Evolutionary conservation across 2,113 vertebrate genomes (phyloP).

Genomic region (Monopterus albus): DNA sequence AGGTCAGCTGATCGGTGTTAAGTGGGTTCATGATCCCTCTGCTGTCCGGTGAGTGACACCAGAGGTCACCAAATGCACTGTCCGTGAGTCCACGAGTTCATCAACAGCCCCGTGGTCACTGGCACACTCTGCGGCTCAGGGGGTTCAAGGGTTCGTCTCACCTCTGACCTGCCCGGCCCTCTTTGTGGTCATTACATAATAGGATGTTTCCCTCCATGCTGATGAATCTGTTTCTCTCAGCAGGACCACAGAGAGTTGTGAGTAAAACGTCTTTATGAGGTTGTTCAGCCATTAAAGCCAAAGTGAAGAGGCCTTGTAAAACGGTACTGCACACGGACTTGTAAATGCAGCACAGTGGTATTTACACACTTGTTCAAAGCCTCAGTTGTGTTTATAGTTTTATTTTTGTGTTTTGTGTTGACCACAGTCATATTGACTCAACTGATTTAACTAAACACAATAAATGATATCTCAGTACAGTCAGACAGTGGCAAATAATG

Average conservation of each 20-base stretch:
- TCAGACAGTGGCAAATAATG: background rate
- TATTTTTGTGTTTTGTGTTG: background rate
- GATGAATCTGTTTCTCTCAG: conserved; percentile 48
- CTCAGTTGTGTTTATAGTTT: background rate
- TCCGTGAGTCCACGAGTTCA: conserved; percentile 73
- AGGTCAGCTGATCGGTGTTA: conserved; percentile 57
- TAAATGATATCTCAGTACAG: background rate
- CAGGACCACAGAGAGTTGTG: conserved; percentile 20
- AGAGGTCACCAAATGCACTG: conserved; percentile 73
- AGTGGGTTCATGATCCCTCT: conserved; percentile 53
- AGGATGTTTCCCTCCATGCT: conserved; percentile 56
- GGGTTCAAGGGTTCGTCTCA: conserved; percentile 58
- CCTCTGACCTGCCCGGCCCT: conserved; percentile 72
- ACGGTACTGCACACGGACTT: conserved; percentile 41
- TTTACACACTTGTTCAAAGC: background rate
- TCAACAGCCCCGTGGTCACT: conserved; percentile 71
- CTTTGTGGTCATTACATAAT: conserved; percentile 64
- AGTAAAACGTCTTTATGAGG: conserved; percentile 48
- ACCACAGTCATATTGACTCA: background rate
- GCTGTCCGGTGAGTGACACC: conserved; percentile 59
- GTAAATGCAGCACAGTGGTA: conserved; percentile 55
- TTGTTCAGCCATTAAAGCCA: conserved; percentile 45
- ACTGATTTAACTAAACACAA: background rate
- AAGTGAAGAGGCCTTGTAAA: conserved; percentile 56
- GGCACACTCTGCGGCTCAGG: conserved; percentile 59